A percentile compares a stretch with the other conserved stretches of the same genome.
These are phyloP conservation scores for Megaceryle maxima DNA, from an alignment of 2,113 vertebrate species.

Conservation along the genomic window DNA sequence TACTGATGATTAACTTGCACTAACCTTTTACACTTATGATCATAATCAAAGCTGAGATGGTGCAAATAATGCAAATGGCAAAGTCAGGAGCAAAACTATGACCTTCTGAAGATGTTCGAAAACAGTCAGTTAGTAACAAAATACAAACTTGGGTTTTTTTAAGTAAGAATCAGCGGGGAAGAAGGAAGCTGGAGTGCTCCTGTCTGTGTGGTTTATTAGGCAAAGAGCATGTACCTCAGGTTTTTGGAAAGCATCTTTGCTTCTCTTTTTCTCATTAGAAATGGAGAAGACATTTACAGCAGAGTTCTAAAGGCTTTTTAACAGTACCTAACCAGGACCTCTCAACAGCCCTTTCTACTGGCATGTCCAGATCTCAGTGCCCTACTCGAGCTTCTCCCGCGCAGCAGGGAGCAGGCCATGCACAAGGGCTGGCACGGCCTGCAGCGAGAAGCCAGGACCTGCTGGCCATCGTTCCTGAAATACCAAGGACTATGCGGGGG, in stretches of 20 bases:
- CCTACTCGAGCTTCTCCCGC: accelerated
- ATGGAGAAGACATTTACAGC: accelerated
- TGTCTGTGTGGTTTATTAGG: neutral
- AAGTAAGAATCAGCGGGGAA: accelerated
- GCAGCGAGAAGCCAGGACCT: neutral
- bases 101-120: neutral
- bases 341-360: accelerated
- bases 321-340: accelerated
- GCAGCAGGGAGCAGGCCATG: accelerated
- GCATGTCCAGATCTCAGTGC: accelerated
- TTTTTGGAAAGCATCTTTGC: neutral
- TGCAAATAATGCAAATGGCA: neutral
- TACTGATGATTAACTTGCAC: neutral
- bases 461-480: accelerated
- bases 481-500: accelerated
- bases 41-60: neutral
- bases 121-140: neutral
- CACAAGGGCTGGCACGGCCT: neutral
- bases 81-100: neutral
- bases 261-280: neutral
- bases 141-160: neutral
- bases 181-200: neutral
- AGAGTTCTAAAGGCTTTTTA: neutral
- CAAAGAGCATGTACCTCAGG: accelerated
- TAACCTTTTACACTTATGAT: neutral